Base-by-base conservation (phyloP, 2,888 invertebrate species). In the Philereme vetulata region DNA sequence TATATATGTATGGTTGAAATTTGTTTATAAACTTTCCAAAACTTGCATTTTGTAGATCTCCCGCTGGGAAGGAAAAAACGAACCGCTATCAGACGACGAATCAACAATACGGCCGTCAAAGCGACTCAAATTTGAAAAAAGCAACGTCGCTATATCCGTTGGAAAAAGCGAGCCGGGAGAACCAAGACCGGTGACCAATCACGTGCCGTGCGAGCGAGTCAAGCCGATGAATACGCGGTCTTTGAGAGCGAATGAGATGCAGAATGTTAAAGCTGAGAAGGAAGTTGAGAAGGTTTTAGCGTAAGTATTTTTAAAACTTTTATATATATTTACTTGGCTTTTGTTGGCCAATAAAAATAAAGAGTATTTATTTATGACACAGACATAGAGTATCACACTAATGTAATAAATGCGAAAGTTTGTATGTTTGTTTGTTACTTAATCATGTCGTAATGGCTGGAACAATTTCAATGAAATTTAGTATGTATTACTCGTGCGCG, bases 21-120 rank as follows among this genome's bases (percentile, higher is more conserved):
- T 36, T 21, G 21, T 21, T 21, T 21, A 21, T 21, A 21, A 21
- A 1, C 1, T 36, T 5, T 36, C 5, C 35, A 36, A 36, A 36
- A 36, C 5, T 36, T 46, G 48, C n/a, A 33, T 11, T 42, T 48
- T 40, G n/a, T 60, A 51, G 72, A 62, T 48, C 49, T 8, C 65
- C 3, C 71, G 58, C 2, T 87, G 84, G 85, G 85, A 87, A 63
- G 86, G 85, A 0, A 88, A 88, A 67, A 79, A 81, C 51, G 89
- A 87, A 48, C 78, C 81, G 0, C 0, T 72, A 4, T 86, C 89
- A 0, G 90, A 89, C 4, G 85, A 88, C 0, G 87, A 88, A 57
- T 59, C 38, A 0, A 40, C 56, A 6, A 56, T 57, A 63, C 62
- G 11, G 0, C 58, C 75, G 0, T 72, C 79, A 4, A 69, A 75